Base-by-base conservation (phyloP, 1,140 invertebrate species). In the Prorops nasuta region DNA sequence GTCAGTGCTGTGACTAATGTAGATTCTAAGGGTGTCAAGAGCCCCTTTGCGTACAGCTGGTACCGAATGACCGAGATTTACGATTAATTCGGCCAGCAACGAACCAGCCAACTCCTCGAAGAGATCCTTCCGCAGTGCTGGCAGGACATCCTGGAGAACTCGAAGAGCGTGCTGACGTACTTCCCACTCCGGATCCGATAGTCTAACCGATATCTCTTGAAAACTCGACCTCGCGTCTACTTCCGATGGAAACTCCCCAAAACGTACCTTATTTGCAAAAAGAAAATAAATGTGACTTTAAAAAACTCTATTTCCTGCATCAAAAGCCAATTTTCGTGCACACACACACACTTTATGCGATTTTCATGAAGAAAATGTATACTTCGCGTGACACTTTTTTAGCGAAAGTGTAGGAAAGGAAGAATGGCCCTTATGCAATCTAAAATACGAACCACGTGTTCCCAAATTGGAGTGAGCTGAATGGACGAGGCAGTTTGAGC, bases 141-240 rank as follows among this genome's bases (percentile, higher is more conserved):
- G 86, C 6, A 91, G 71, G 16, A 90, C 76, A 68, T 91, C 88
- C 8, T 84, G 81, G 2, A 91, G 78, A 4, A 91, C 88, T 42
- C 88, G 72, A 1, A 90, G 70, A 15, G 88, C 88, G 64, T 91
- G 88, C 36, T 90, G 85, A 2, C 89, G 80, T 14, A 91, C 88
- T 69, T 90, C 86, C 84, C 87, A 88, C 71, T 91, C 89, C 0
- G 87, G 87, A 71, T 89, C 85, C 28, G 81, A 80, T n/a, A 91
- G 76, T 28, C 88, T 79, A 37, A 85, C 83, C 17, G 82, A 78
- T 57, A 91, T 83, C 48, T 87, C 86, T 9, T 79, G 60, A 61
- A 89, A 90, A 36, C 89, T 80, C 37, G 80, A 72, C 34, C 72
- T 69, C 0, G 83, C 79, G 63, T 89, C 83, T 15, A 87, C 77